These are phyloP conservation scores for Falco berigora DNA, from an alignment of 2,797 vertebrate species.

Conservation along the genomic window DNA sequence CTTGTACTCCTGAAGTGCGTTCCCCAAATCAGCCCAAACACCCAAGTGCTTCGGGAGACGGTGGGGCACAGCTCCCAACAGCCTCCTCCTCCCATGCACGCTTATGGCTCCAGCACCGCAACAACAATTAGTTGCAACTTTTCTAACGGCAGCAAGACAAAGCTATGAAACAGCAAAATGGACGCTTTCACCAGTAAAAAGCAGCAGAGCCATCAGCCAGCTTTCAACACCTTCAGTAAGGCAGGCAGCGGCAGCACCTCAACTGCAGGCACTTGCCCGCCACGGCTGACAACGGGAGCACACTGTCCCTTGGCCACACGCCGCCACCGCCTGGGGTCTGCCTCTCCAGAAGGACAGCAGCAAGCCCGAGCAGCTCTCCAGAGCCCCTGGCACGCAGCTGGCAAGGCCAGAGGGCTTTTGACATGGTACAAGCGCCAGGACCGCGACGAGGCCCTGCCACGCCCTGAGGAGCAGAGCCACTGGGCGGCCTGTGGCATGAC, in stretches of 20 bases:
- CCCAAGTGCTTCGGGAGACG: fast-evolving
- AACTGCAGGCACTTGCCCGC: fast-evolving
- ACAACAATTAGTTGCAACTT: not conserved
- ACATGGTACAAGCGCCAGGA: fast-evolving
- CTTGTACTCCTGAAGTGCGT: not conserved
- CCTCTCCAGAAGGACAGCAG: fast-evolving
- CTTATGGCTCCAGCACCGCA: fast-evolving
- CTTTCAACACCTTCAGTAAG: fast-evolving
- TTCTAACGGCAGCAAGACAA: fast-evolving
- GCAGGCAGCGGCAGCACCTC: fast-evolving
- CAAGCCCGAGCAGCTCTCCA: not conserved
- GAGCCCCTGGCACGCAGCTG: fast-evolving
- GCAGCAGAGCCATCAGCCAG: not conserved
- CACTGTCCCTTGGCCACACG: fast-evolving
- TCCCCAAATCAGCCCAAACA: not conserved
- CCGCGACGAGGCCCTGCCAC: fast-evolving
- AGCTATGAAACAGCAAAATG: not conserved
- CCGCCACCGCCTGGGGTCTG: too few relatives aligned
- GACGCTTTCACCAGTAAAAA: not conserved
- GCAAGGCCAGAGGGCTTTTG: not conserved
- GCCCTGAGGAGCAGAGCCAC: fast-evolving
- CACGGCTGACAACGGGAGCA: fast-evolving
- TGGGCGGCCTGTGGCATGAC: fast-evolving
- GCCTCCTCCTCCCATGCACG: fast-evolving
- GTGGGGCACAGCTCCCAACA: too few relatives aligned